Base-by-base conservation (phyloP, 2,888 invertebrate genomes). In the Phalangium opilio region DNA sequence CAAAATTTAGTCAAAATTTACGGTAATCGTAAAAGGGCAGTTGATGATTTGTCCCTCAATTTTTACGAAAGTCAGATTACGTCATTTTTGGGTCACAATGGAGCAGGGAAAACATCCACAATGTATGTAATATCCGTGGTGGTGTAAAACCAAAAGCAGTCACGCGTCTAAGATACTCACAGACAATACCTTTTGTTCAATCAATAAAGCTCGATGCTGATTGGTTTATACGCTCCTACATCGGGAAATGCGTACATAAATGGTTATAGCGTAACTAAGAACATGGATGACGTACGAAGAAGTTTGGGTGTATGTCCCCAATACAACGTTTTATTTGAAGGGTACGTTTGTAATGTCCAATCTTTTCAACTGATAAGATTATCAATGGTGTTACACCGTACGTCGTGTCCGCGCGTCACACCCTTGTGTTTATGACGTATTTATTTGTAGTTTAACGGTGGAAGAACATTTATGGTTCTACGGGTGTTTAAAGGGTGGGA, bases 51-150 rank as follows among this genome's bases (percentile, higher is more conserved):
- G 12, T 79, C 75, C 15, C 63, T 90, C 10, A 81, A 83, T 55
- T 79, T 91, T 55, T 80, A 79, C 49, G 77, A 81, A 61, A 80
- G 79, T 33, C 84, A 89, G 64, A 82, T 90, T 41, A 86, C 86
- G 1, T 80, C 85, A 12, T 73, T 91, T 53, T 68, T 90, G 18
- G 89, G 89, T 0, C 80, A 89, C 56, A 90, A 90, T 58, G 89
- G 90, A 1, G 89, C 90, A 1, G 90, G 90, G 10, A 90, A 90
- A 67, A 87, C 87, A 15, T 90, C 90, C 0, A 79, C 89, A 0
- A 86, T 87, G 84, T 85, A 55, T 34, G 34, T 34, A 34, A 34
- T 1, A 34, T n/a, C n/a, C n/a, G n/a, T n/a, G n/a, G n/a, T n/a
- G n/a, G n/a, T n/a, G n/a, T n/a, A n/a, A n/a, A n/a, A n/a, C n/a